Conservation (phyloP, 2,888 invertebrate species). For the Xanthia togata region DNA sequence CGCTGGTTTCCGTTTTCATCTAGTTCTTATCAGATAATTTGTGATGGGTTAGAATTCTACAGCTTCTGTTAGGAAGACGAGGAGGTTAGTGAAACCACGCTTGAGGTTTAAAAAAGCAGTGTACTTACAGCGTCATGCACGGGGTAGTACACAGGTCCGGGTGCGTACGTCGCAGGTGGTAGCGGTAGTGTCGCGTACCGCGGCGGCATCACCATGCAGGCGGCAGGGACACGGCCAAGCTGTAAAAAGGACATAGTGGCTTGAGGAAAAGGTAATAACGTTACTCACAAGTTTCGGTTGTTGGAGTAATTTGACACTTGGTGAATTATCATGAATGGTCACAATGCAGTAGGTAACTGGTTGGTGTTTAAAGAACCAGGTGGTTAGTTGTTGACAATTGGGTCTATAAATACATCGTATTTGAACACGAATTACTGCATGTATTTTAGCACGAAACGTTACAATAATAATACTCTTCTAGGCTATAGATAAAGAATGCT, state of each 20-base stretch:
- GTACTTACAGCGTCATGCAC: slow-evolving; percentile 81
- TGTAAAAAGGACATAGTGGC: slow-evolving; percentile 64
- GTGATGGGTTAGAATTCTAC: background rate
- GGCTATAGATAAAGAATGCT: no score
- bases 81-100: background rate
- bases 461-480: background rate
- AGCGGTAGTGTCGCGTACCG: slow-evolving; percentile 87
- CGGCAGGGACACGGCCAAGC: slow-evolving; percentile 84
- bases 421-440: background rate
- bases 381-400: background rate
- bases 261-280: background rate
- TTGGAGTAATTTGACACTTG: background rate
- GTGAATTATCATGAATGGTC: background rate
- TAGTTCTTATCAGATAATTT: background rate
- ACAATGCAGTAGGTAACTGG: background rate
- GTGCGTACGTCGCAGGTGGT: slow-evolving; percentile 78
- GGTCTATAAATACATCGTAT: background rate
- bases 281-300: no score
- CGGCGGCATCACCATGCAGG: slow-evolving; percentile 84
- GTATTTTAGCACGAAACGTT: background rate
- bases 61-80: background rate
- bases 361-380: background rate
- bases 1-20: no score
- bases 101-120: background rate
- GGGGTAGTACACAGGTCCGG: slow-evolving; percentile 84